These are phyloP conservation scores for Turnix velox DNA, from an alignment of 2,113 vertebrate species.

Conservation along the genomic window DNA sequence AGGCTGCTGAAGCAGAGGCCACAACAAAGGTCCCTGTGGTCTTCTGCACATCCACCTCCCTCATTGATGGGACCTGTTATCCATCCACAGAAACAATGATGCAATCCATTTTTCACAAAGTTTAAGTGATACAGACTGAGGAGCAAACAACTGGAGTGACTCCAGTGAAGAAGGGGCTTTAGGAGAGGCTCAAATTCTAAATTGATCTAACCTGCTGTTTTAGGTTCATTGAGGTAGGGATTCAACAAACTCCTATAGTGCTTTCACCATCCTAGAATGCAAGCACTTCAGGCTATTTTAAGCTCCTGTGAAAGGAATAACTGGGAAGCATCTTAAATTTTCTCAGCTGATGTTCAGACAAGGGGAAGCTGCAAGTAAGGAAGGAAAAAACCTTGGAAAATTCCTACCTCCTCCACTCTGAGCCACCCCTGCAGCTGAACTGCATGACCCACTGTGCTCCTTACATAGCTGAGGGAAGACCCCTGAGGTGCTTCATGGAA, in stretches of 20 bases:
- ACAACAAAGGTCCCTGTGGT: neutral
- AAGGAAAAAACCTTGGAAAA: neutral
- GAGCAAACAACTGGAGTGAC: neutral
- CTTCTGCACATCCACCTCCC: neutral
- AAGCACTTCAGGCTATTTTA: constrained; percentile 10
- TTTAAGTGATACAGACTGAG: neutral
- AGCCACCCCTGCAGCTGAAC: neutral
- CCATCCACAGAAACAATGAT: neutral
- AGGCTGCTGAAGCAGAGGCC: neutral
- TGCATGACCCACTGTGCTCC: neutral
- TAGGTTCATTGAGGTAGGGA: neutral
- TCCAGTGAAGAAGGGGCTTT: neutral
- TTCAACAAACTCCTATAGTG: neutral
- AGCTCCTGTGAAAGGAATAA: neutral
- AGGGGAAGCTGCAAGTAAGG: neutral
- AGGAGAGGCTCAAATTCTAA: neutral
- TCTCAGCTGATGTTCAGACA: neutral
- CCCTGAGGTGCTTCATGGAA: neutral
- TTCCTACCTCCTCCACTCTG: neutral
- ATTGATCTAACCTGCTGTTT: constrained; percentile 14
- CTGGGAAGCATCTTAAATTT: neutral
- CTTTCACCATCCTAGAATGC: neutral
- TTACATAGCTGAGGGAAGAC: neutral
- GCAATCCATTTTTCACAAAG: neutral
- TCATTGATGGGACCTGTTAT: neutral